Evolutionary conservation across 1,140 invertebrate genomes (phyloP), one percentile per base, ranked within the genome.

Genomic region (Pachypeltis micranthus): DNA sequence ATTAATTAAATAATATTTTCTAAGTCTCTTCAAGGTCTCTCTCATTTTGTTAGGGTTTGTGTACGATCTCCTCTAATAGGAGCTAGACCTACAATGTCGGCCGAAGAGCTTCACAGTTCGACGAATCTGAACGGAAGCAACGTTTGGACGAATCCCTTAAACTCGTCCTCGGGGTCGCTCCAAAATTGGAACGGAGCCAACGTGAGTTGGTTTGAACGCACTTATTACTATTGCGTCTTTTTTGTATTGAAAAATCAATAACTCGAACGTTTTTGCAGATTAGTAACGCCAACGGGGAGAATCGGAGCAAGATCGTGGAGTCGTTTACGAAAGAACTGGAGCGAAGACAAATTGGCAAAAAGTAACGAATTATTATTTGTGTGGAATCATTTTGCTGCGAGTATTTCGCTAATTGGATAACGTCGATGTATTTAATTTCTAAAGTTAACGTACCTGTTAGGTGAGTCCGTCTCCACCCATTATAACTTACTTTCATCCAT

Each of bases 31-130:
- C 59, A 51, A 28, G 47, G 27, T 26, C 55, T 44, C 26, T 61
- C 26, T 69, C 31, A 66, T 76, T 75, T 47, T 21, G 47, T 16
- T 74, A 88, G 85, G 64, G 87, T 87, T 24, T 89, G 86, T 73
- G 83, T 85, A 63, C 80, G 87, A 64, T 89, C 87, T 1, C 87
- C 87, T 2, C 81, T 89, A 67, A 87, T 88, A 69, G 85, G 85
- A 10, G 84, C 85, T 4, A 74, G 85, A 25, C 82, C 86, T 4
- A 80, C 85, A 0, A 83, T 85, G 69, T 85, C 85, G 0, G 83
- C 84, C 1, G 79, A 81, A 66, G 73, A 80, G 51, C 64, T 79
- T 19, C 76, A 74, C 31, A 70, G 72, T 28, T 76, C 73, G 29
- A 70, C 69, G 19, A 76, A 75, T 34, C 51, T 60, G 2, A 72